A percentile compares a stretch with the other conserved stretches of the same genome.
Conservation (phyloP, 2,113 vertebrate genomes). For the Isichthys henryi region DNA sequence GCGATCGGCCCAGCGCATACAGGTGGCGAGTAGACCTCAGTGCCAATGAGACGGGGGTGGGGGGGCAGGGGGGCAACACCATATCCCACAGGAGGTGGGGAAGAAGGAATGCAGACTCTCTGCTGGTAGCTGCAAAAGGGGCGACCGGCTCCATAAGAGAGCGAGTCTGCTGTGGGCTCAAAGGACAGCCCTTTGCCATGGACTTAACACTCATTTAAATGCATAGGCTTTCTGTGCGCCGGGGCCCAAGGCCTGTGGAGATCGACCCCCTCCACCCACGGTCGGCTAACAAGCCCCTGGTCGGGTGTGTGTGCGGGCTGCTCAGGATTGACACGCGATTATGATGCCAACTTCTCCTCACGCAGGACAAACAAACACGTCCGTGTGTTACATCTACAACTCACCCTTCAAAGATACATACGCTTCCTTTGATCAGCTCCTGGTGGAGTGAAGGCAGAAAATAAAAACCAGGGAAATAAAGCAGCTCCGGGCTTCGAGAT, state of each 20-base stretch:
- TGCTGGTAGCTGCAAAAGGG: background rate
- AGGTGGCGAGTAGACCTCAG: background rate
- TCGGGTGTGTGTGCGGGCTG: background rate
- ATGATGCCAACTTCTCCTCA: background rate
- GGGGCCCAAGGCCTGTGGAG: background rate
- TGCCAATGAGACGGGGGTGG: background rate
- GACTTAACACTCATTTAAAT: conserved; percentile 4
- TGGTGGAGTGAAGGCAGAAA: background rate
- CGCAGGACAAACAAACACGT: background rate
- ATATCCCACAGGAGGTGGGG: background rate
- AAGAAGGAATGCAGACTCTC: background rate
- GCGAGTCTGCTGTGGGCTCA: background rate
- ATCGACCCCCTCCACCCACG: background rate
- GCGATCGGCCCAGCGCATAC: background rate
- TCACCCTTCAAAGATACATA: background rate
- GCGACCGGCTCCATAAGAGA: background rate
- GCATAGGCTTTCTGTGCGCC: background rate
- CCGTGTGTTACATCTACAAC: background rate
- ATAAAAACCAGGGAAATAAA: background rate
- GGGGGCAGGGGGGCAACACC: background rate
- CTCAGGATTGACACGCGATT: background rate
- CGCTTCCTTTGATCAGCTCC: background rate
- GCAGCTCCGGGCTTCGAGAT: background rate
- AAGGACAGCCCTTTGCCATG: background rate
- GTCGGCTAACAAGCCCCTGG: background rate